Evolutionary conservation across 1,140 invertebrate species (phyloP).

Genomic region (Heterodera carotae): DNA sequence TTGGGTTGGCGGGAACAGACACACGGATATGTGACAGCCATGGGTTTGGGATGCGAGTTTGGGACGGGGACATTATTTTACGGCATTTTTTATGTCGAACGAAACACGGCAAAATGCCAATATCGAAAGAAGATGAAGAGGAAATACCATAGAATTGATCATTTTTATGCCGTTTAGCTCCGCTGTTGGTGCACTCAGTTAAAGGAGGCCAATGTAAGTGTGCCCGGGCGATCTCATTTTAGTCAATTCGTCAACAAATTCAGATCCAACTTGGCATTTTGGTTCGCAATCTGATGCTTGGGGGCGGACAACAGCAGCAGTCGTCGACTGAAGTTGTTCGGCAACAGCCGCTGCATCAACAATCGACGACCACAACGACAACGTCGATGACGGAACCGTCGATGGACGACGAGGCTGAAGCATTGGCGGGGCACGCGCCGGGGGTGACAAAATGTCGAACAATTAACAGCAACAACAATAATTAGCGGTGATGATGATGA

Average conservation of each 20-base stretch:
- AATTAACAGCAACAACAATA: too few species aligned
- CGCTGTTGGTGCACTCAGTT: conserved; percentile 35
- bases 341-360: not conserved
- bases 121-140: not conserved
- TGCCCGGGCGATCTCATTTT: not conserved
- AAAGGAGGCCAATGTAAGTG: conserved; percentile 37
- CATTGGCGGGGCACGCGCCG: too few species aligned
- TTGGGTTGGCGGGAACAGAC: too few species aligned
- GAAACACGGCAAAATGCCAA: too few species aligned
- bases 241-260: not conserved
- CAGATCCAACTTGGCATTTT: conserved; percentile 4
- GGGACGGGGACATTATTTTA: too few species aligned
- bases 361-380: not conserved
- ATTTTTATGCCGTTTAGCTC: conserved; percentile 19
- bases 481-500: too few species aligned
- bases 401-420: too few species aligned
- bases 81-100: too few species aligned
- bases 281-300: not conserved
- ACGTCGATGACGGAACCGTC: not conserved
- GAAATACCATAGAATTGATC: not conserved
- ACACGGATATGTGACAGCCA: too few species aligned
- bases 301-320: not conserved
- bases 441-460: not conserved
- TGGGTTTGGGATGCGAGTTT: too few species aligned
- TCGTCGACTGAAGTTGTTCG: not conserved